Evolutionary conservation across 2,113 vertebrate species (phyloP).

Genomic region (Fulica atra): DNA sequence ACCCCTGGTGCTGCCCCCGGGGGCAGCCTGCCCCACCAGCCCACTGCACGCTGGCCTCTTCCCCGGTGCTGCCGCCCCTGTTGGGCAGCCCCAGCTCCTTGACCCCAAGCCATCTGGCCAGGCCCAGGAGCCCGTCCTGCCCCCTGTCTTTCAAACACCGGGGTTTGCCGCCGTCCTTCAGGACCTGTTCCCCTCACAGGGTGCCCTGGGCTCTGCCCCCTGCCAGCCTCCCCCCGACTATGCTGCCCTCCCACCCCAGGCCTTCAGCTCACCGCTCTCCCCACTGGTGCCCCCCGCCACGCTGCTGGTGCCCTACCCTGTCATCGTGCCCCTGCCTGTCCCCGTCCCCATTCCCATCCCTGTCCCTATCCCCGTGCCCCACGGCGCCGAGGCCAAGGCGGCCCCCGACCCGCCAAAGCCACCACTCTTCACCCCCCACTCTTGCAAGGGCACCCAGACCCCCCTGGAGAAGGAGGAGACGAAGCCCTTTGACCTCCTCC

Average conservation of each 20-base stretch:
- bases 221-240: conserved; percentile 84
- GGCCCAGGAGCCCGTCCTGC: conserved; percentile 83
- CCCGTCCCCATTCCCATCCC: conserved; percentile 79
- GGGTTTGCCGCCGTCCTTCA: conserved; percentile 91
- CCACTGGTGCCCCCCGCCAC: conserved; percentile 93
- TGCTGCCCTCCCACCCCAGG: conserved; percentile 76
- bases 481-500: conserved; percentile 74
- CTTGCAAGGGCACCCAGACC: conserved; percentile 89
- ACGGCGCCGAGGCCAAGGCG: conserved; percentile 82
- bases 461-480: conserved; percentile 78
- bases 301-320: conserved; percentile 91
- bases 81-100: conserved; percentile 81
- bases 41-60: conserved; percentile 84
- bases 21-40: conserved; percentile 73
- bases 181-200: conserved; percentile 89
- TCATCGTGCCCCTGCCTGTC: conserved; percentile 93
- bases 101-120: conserved; percentile 86
- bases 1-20: conserved; percentile 83
- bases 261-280: conserved; percentile 86
- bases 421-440: conserved; percentile 63
- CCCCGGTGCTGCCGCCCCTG: conserved; percentile 76
- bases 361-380: conserved; percentile 85
- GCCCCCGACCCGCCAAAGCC: conserved; percentile 77
- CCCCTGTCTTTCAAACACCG: conserved; percentile 88
- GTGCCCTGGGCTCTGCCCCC: conserved; percentile 72